Base-by-base conservation (phyloP, 2,797 vertebrate species). In the Microchirus variegatus region DNA sequence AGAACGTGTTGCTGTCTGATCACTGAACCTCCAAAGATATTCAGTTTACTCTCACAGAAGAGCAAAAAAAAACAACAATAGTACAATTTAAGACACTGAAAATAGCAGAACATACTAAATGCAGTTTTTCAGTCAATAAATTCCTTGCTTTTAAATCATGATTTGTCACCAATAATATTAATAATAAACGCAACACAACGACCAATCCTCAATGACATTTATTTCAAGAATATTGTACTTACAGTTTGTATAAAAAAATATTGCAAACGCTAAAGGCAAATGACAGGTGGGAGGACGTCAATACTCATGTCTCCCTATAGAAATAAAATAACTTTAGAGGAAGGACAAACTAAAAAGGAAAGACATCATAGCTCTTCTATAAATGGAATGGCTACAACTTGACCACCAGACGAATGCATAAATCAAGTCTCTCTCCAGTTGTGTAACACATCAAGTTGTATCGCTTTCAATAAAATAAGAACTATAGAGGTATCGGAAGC, bases 211-310 rank as follows among this genome's bases (percentile, higher is more conserved):
- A 51, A 78, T 90, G 94, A 94, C 91, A 89, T 83, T 93, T 91
- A 92, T 93, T 92, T 79, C 87, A 91, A 90, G 84, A 88, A 90
- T 93, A 93, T 92, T 77, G 90, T 94, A 94, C 89, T 92, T 92
- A 94, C 91, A 93, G 87, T 92, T 86, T 90, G 86, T 95, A 94
- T 93, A 95, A 93, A 95, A 72, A 95, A 88, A 90, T 85, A 90
- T 78, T 88, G 91, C 87, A 90, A 84, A 87, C 86, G 81, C 84
- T 88, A 86, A 90, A 90, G 87, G 84, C 85, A 89, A 85, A 83
- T 72, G 77, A 77, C 73, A 77, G 77, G 72, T 57, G 67, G 53
- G 50, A 65, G 68, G 43, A 79, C 76, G 75, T 54, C 56, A 51
- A 76, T 68, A 69, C 38, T 62, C 60, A 50, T 26, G 22, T 60